These are phyloP conservation scores for Lordiphosa collinella DNA, from an alignment of 1,140 invertebrate species.

Conservation along the genomic window DNA sequence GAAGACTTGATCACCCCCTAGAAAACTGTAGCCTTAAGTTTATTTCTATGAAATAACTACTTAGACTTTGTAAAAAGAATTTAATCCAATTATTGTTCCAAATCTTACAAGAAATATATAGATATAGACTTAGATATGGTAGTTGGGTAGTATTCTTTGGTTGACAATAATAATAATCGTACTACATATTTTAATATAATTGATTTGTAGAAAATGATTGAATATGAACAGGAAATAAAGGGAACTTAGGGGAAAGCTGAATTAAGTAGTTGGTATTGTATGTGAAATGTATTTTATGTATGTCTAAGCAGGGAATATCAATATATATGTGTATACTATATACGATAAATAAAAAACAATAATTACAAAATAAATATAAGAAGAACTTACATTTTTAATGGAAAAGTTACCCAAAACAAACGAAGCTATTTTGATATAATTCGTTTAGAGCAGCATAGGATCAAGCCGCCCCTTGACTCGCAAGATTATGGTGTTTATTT, in stretches of 20 bases:
- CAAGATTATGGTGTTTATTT: no score
- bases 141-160: slow-evolving; percentile 18
- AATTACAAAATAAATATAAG: neutral
- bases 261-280: neutral
- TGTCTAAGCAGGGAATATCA: slow-evolving; percentile 1
- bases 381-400: neutral
- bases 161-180: slow-evolving; percentile 15
- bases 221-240: neutral
- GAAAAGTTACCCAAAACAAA: no score
- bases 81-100: slow-evolving; percentile 24
- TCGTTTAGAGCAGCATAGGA: no score
- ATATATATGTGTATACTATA: neutral
- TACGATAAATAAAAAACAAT: neutral
- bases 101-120: slow-evolving; percentile 5
- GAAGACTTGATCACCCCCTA: slow-evolving; percentile 47
- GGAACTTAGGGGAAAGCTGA: neutral
- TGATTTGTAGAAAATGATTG: slow-evolving; percentile 6
- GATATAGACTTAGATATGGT: neutral
- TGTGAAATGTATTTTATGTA: neutral
- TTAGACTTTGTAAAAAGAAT: slow-evolving; percentile 27
- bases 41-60: slow-evolving; percentile 45
- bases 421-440: no score
- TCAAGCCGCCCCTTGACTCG: no score
- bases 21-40: slow-evolving; percentile 40
- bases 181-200: neutral